Conservation (phyloP, 1,140 invertebrate species). For the Bombus haemorrhoidalis region DNA sequence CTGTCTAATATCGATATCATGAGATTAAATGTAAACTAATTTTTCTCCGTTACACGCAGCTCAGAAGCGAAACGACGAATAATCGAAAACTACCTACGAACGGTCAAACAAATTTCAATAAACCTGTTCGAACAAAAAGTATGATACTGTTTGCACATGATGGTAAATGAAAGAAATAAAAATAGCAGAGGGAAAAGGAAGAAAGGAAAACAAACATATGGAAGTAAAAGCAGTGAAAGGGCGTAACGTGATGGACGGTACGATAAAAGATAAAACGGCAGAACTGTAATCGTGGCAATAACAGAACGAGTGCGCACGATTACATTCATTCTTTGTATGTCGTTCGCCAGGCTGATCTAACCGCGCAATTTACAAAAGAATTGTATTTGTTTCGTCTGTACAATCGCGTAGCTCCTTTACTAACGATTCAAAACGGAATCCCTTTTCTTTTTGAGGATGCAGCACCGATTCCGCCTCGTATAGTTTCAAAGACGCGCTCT, state of each 20-base stretch:
- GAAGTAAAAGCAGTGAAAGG: neutral
- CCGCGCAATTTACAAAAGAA: slow-evolving; percentile 39
- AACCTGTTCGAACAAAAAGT: too few relatives aligned
- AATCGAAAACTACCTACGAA: too few relatives aligned
- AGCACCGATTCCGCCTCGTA: neutral
- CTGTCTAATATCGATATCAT: too few relatives aligned
- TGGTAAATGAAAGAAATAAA: neutral
- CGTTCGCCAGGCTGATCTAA: slow-evolving; percentile 13
- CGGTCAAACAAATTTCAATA: too few relatives aligned
- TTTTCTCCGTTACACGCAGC: too few relatives aligned
- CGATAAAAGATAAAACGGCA: slow-evolving; percentile 16
- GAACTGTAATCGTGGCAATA: slow-evolving; percentile 40
- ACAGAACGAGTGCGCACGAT: slow-evolving; percentile 19
- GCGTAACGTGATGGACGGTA: neutral
- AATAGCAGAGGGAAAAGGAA: neutral
- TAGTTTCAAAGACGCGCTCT: neutral
- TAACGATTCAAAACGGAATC: slow-evolving; percentile 34
- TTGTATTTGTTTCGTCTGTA: slow-evolving; percentile 19
- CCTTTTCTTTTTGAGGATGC: neutral
- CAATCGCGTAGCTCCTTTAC: neutral
- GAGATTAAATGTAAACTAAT: too few relatives aligned
- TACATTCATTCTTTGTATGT: slow-evolving; percentile 30
- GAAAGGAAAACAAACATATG: neutral
- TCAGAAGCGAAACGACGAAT: too few relatives aligned
- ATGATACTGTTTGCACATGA: too few relatives aligned